Base-by-base conservation (phyloP, 1,140 invertebrate genomes). In the Anadara kagoshimensis region DNA sequence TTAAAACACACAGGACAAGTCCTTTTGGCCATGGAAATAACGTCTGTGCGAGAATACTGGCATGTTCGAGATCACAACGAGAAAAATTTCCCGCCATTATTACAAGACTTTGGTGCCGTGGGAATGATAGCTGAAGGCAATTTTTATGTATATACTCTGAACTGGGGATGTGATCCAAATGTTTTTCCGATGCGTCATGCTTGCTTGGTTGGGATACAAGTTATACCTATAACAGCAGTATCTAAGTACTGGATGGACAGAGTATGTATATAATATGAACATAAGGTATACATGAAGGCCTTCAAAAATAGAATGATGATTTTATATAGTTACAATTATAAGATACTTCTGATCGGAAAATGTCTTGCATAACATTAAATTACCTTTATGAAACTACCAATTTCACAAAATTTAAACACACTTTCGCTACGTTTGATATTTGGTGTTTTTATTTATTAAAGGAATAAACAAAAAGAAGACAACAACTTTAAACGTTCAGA, bases 151-250 rank as follows among this genome's bases (percentile, higher is more conserved):
- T 85, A 85, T 73, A 85, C 84, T 0, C 71, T 85, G 22, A 73
- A 85, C 76, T 84, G 84, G 84, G 76, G 81, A 18, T 85, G 84
- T 73, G 78, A 79, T 58, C 84, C 84, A 1, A 82, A 85, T 51
- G 69, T 71, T n/a, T 85, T 84, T 49, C 84, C 84, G 0, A 83
- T 83, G 81, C 72, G 84, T 53, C 84, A 85, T 64, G 84, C 73
- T 0, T 85, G 84, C 69, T 68, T 85, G 16, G 78, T 84, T 0
- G 84, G 84, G 18, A 85, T 85, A 1, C 84, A 85, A 62, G 76
- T 85, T 26, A 85, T 85, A 41, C 84, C 84, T 0, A 79, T 85
- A 45, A 85, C 81, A 12, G 70, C 83, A 10, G 83, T 80, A 7
- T 84, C 82, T n/a, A 82, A 80, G 61, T 82, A 79, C 45, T 85